Base-by-base conservation (phyloP, 2,797 vertebrate genomes). In the Gallinago solitaria region DNA sequence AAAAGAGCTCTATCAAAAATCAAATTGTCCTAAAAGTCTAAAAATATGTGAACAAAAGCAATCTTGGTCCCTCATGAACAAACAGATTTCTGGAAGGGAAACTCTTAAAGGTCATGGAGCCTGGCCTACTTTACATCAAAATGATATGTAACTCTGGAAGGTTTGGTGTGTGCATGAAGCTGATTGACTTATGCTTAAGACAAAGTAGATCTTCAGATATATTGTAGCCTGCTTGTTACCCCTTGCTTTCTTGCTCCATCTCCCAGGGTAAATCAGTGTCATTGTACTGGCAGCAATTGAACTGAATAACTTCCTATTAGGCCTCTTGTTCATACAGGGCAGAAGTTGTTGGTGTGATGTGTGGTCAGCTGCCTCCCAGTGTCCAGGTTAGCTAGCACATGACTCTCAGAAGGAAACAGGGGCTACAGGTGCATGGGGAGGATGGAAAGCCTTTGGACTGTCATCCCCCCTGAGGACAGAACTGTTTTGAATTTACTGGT, bases 371-470 rank as follows among this genome's bases (percentile, higher is more conserved):
- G 77, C 59, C n/a, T 77, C 54, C 19, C 9, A 1, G 30, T 2
- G 2, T 43, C 5, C 16, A 27, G 56, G 9, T n/a, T 20, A 53
- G 23, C 35, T 33, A 47, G 33, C 35, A 12, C 9, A 0, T 0
- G 3, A 48, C 11, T 68, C 24, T 51, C 3, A 5, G 50, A 21
- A 30, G 32, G 50, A 37, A 73, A 25, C 0, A 0, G n/a, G 33
- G 14, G 12, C 30, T 12, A 7, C 19, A 65, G 43, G 23, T 50
- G 63, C 12, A 51, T 48, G 54, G 9, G 17, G 32, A 53, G 70
- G 11, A 9, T 67, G 60, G 81, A 50, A n/a, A 80, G 18, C 37
- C 24, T 37, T 39, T 57, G 71, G 33, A 23, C 21, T 74, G 17
- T 39, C 45, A 61, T 27, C 14, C 9, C 57, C 84, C 84, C 87